Evolutionary conservation across 2,113 vertebrate species (phyloP).

Genomic region (Panthera tigris): DNA sequence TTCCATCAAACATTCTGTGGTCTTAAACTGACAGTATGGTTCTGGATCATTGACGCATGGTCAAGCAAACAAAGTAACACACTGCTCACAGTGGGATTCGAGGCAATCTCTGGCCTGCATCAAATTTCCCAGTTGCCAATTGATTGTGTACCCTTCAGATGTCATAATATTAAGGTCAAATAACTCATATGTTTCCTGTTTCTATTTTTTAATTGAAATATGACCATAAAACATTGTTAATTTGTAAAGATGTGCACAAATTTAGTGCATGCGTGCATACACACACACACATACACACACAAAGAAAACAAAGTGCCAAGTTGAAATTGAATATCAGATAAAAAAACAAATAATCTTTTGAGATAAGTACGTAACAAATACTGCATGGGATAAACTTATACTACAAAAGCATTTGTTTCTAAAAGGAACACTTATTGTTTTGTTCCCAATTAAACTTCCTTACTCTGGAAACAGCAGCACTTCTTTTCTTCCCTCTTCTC

Average conservation of each 20-base stretch:
- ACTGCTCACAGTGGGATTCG: background rate
- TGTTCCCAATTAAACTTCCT: background rate
- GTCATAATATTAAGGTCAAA: constrained; percentile 7
- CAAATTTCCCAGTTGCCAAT: background rate
- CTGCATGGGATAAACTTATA: background rate
- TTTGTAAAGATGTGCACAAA: background rate
- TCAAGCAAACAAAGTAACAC: background rate
- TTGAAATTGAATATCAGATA: constrained; percentile 22
- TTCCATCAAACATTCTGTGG: constrained; percentile 9
- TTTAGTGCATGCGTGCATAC: background rate
- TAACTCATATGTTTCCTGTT: background rate
- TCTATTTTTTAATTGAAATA: constrained; percentile 24
- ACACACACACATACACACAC: background rate
- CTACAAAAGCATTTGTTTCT: background rate
- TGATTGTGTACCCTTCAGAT: background rate
- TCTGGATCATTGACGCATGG: background rate
- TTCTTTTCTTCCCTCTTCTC: background rate
- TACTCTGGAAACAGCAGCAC: background rate
- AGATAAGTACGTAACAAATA: background rate
- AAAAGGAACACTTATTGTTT: background rate
- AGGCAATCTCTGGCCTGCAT: background rate
- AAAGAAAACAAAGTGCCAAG: background rate
- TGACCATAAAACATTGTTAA: background rate
- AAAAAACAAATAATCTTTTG: background rate
- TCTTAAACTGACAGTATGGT: background rate